Conservation (phyloP, 1,140 invertebrate genomes). For the Bicyclus anynana region DNA sequence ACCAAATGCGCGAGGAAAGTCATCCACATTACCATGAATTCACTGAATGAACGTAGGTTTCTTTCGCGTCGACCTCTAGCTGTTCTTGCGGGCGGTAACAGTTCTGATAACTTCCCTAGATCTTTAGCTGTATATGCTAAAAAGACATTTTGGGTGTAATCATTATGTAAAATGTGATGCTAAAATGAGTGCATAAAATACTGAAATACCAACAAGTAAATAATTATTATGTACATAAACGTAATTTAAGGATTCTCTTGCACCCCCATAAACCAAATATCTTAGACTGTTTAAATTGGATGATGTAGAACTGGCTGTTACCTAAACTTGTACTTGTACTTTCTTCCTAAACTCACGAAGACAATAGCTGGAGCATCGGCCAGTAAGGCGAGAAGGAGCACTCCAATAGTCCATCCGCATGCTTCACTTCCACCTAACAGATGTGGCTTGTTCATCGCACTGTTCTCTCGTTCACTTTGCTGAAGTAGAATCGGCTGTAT, state of each 20-base stretch:
- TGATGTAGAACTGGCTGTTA: no score
- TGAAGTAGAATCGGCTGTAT: no score
- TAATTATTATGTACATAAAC: no score
- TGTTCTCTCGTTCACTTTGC: conserved; percentile 21
- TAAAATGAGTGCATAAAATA: no score
- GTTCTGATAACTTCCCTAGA: conserved; percentile 55
- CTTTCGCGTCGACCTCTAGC: conserved; percentile 57
- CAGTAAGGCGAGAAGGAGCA: conserved; percentile 55
- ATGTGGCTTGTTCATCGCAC: conserved; percentile 44
- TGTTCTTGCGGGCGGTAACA: conserved; percentile 60
- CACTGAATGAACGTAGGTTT: conserved; percentile 60
- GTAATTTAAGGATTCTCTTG: no score
- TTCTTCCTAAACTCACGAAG: conserved; percentile 54
- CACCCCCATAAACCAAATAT: no score
- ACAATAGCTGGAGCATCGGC: conserved; percentile 64
- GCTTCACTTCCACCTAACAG: conserved; percentile 54
- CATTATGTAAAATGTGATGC: no score
- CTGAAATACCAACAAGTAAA: no score
- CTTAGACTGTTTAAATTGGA: no score
- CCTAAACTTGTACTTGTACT: no score
- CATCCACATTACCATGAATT: conserved; percentile 81
- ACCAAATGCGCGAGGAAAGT: conserved; percentile 79
- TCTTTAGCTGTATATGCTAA: conserved; percentile 61
- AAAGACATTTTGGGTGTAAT: conserved; percentile 16
- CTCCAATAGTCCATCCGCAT: conserved; percentile 63